These are phyloP conservation scores for Caiman crocodilus DNA, from an alignment of 2,797 vertebrate genomes.

Conservation along the genomic window DNA sequence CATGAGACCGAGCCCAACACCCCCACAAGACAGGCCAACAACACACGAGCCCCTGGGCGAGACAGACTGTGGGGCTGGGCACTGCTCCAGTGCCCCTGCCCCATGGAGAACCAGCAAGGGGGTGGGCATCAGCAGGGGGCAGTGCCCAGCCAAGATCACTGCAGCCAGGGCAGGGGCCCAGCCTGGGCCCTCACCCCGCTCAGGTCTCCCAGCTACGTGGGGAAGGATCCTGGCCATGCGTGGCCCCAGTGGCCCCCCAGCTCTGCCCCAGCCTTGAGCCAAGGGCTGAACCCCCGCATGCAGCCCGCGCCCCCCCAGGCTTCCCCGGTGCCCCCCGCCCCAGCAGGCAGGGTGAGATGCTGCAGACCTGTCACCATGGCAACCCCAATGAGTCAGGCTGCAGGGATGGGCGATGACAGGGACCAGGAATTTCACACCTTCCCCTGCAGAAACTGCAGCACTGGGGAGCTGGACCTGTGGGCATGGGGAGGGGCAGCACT, in stretches of 20 bases:
- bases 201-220: fast-evolving
- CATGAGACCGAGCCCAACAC: too few relatives aligned
- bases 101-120: too few relatives aligned
- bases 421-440: background rate
- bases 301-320: too few relatives aligned
- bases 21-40: too few relatives aligned
- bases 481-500: too few relatives aligned
- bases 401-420: background rate
- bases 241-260: background rate
- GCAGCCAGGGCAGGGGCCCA: fast-evolving
- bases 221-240: background rate
- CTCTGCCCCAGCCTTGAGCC: too few relatives aligned
- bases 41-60: too few relatives aligned
- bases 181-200: fast-evolving
- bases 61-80: too few relatives aligned
- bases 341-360: background rate
- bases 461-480: background rate
- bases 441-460: too few relatives aligned
- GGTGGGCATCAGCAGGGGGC: fast-evolving
- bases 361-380: background rate
- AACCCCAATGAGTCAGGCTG: background rate
- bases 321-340: background rate
- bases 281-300: background rate
- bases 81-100: too few relatives aligned
- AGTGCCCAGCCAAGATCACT: background rate